These are phyloP conservation scores for Eclectus roratus DNA, from an alignment of 2,113 vertebrate species.

Conservation along the genomic window DNA sequence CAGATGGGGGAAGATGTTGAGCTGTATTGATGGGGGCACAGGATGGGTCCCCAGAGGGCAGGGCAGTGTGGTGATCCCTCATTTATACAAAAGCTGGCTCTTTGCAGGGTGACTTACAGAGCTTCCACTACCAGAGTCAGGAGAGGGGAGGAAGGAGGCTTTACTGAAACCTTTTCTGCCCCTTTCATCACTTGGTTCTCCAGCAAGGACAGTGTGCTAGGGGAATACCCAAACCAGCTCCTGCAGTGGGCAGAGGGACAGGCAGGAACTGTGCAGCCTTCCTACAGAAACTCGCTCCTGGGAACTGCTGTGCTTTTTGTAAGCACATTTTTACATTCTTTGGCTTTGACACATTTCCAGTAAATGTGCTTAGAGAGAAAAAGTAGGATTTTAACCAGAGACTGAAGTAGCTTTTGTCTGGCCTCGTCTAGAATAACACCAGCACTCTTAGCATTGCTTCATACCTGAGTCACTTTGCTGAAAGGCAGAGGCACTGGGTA, in stretches of 20 bases:
- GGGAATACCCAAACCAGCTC: neutral
- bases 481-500: neutral
- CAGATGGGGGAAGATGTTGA: neutral
- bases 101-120: neutral
- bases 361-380: neutral
- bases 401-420: neutral
- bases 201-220: neutral
- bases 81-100: neutral
- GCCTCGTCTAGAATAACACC: neutral
- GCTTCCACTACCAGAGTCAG: neutral
- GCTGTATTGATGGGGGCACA: accelerated
- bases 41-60: neutral
- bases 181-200: neutral
- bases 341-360: neutral
- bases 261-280: neutral
- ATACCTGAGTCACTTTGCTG: neutral
- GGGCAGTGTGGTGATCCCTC: neutral
- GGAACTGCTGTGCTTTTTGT: neutral
- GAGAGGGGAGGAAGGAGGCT: neutral
- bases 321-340: neutral
- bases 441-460: neutral
- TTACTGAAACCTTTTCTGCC: neutral
- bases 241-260: neutral
- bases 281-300: neutral
- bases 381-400: neutral